phyloP scores from a whole-genome alignment of 1,140 invertebrate species.

The Colletes latitarsis region DNA sequence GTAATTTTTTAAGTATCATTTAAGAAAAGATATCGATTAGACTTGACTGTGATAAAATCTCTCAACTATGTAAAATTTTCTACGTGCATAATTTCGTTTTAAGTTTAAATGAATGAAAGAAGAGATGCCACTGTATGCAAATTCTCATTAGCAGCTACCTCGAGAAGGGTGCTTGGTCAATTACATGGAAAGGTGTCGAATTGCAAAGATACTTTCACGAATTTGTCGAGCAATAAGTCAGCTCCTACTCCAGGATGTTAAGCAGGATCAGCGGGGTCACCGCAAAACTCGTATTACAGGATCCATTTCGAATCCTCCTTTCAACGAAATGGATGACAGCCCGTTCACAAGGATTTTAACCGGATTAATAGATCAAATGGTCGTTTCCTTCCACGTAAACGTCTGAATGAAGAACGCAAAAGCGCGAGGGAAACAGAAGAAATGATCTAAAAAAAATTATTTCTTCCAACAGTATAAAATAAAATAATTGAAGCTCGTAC shows the following conservation, averaged over 20 bases:
- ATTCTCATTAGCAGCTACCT: background rate
- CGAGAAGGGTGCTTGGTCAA: constrained; percentile 2
- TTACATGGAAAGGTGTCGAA: constrained; percentile 44
- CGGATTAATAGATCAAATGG: constrained; percentile 59
- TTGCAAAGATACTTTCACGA: constrained; percentile 54
- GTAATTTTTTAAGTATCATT: too few relatives aligned
- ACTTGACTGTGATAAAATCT: too few relatives aligned
- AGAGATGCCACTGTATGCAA: too few relatives aligned
- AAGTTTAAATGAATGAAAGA: too few relatives aligned
- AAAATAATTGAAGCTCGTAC: too few relatives aligned
- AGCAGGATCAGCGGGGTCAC: constrained; percentile 53
- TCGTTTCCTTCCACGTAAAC: constrained; percentile 30
- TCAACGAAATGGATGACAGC: constrained; percentile 58
- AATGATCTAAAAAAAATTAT: background rate
- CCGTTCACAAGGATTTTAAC: constrained; percentile 48
- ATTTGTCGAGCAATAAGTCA: constrained; percentile 63
- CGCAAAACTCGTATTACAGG: constrained; percentile 64
- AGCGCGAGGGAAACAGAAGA: background rate
- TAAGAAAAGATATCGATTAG: too few relatives aligned
- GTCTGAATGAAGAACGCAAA: background rate
- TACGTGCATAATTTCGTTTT: too few relatives aligned
- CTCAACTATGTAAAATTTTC: too few relatives aligned
- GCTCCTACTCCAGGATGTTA: constrained; percentile 44
- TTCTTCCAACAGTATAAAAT: too few relatives aligned
- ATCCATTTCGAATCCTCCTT: constrained; percentile 66